A percentile compares a stretch with the other conserved stretches of the same genome.
phyloP scores from a whole-genome alignment of 53 echinoderm and acorn worm genomes.

The Paelopatides confundens region DNA sequence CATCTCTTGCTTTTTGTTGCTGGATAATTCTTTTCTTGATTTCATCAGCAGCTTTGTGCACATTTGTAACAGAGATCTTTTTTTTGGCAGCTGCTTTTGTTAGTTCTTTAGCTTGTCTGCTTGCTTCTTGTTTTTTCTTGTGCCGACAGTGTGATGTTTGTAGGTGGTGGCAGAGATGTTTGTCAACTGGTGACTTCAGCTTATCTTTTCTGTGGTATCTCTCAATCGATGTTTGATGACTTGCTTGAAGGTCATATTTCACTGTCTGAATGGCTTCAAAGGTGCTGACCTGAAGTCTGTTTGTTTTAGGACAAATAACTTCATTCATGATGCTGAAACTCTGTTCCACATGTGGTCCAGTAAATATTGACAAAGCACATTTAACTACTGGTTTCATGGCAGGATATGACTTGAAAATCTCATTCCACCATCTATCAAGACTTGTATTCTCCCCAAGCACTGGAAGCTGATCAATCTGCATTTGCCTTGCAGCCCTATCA shows the following conservation, averaged over 20 bases:
- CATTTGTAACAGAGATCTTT: neutral
- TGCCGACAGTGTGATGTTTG: neutral
- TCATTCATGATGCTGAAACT: conserved; percentile 49
- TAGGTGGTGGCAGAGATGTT: conserved; percentile 28
- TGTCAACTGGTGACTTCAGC: conserved; percentile 49
- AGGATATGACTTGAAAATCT: conserved; percentile 51
- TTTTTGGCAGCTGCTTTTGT: neutral
- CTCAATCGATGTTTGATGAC: conserved; percentile 38
- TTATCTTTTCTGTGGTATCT: conserved; percentile 48
- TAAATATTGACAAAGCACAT: conserved; percentile 51
- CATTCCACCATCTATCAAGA: conserved; percentile 54
- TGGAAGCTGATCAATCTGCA: conserved; percentile 49
- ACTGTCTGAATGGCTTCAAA: conserved; percentile 52
- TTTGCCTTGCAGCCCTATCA: conserved; percentile 37
- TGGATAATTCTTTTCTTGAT: neutral
- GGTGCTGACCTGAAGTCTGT: conserved; percentile 44
- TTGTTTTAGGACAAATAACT: conserved; percentile 51
- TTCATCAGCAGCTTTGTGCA: conserved; percentile 3
- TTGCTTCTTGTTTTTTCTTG: conserved; percentile 25
- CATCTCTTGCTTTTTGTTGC: conserved; percentile 5
- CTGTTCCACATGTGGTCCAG: conserved; percentile 55
- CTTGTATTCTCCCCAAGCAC: conserved; percentile 18
- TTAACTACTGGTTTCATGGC: conserved; percentile 37
- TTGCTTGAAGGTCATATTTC: conserved; percentile 51
- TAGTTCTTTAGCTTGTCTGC: neutral